phyloP scores from a whole-genome alignment of 2,797 vertebrate genomes.

The Pseudochirops cupreus region DNA sequence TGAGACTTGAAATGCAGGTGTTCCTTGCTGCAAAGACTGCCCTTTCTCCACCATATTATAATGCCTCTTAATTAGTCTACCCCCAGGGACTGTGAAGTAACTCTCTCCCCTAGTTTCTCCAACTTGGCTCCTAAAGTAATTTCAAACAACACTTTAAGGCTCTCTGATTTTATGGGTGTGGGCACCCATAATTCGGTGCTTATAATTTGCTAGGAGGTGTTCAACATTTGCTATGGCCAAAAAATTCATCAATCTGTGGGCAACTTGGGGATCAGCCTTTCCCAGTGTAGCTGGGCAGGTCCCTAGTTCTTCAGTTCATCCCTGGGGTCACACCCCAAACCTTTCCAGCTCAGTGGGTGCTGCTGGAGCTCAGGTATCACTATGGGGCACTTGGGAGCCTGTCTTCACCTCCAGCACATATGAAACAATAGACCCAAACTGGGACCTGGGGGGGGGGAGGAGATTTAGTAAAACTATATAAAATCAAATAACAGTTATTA shows the following conservation, averaged over 20 bases:
- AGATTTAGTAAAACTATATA: not conserved
- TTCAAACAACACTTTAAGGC: not conserved
- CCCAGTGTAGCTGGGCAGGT: not conserved
- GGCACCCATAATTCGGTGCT: too few species aligned
- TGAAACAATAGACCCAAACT: not conserved
- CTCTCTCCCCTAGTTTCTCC: not conserved
- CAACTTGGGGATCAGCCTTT: not conserved
- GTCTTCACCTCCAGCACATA: not conserved
- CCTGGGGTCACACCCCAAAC: not conserved
- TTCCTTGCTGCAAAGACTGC: not conserved
- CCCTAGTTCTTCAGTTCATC: not conserved
- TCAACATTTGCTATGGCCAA: not conserved
- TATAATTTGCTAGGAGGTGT: not conserved
- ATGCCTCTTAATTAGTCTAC: not conserved
- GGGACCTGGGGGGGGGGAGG: not conserved
- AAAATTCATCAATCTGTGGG: not conserved
- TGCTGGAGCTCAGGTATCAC: not conserved
- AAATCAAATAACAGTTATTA: not conserved
- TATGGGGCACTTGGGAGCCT: not conserved
- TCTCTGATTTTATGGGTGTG: not conserved
- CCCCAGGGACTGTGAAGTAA: not conserved
- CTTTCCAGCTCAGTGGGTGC: not conserved
- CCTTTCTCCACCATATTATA: not conserved
- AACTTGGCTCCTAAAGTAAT: not conserved
- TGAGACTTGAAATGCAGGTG: not conserved